These are phyloP conservation scores for Stegostoma tigrinum DNA, from an alignment of 2,113 vertebrate species.

Conservation along the genomic window DNA sequence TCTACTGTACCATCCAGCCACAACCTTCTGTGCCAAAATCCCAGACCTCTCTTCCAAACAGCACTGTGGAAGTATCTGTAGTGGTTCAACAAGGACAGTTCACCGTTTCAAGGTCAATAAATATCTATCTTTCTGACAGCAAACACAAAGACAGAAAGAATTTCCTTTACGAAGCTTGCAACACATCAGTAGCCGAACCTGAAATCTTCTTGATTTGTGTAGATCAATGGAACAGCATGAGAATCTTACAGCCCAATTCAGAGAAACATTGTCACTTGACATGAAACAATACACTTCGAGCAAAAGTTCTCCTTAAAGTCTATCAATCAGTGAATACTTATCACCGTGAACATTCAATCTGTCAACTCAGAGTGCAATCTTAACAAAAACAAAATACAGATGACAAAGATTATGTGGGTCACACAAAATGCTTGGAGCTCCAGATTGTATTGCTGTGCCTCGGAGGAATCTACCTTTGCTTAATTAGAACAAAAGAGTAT, in stretches of 20 bases:
- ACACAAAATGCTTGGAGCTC: background rate
- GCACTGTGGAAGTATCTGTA: background rate
- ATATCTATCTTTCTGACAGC: background rate
- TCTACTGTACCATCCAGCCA: no score
- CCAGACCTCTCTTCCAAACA: background rate
- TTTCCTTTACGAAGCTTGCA: background rate
- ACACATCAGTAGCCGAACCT: background rate
- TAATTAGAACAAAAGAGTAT: background rate
- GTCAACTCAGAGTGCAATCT: background rate
- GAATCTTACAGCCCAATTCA: background rate
- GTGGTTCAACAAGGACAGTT: background rate
- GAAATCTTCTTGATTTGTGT: background rate
- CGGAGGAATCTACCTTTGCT: background rate
- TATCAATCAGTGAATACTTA: background rate
- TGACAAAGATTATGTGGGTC: background rate
- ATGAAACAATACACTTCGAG: background rate
- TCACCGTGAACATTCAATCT: background rate
- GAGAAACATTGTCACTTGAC: background rate
- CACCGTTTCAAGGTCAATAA: background rate
- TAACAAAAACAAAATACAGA: background rate
- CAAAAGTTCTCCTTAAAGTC: background rate
- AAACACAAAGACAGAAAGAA: background rate
- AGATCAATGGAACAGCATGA: background rate
- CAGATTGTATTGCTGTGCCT: background rate
- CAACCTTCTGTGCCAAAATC: no score